Evolutionary conservation across 2,113 vertebrate species (phyloP).

Genomic region (Zosterops hypoxanthus): DNA sequence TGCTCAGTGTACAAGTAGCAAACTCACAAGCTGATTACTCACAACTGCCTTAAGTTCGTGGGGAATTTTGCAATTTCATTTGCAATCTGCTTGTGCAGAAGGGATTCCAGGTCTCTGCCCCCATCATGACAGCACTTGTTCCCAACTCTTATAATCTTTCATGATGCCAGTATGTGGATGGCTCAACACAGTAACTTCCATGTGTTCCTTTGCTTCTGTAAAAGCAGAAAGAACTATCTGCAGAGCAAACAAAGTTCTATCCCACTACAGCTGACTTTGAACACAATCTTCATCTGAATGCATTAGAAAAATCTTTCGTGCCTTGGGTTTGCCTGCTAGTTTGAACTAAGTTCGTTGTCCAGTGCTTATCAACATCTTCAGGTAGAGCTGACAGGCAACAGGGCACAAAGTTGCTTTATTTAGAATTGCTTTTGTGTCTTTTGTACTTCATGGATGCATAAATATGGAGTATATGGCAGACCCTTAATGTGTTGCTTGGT

Average conservation of each 20-base stretch:
- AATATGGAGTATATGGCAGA: not conserved
- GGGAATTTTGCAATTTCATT: not conserved
- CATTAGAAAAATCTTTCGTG: not conserved
- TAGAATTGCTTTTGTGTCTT: not conserved
- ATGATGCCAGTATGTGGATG: not conserved
- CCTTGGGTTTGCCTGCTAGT: not conserved
- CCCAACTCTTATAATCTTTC: not conserved
- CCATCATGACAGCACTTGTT: not conserved
- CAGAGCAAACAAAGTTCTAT: not conserved
- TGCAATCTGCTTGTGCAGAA: not conserved
- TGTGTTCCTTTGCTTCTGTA: not conserved
- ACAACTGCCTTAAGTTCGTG: not conserved
- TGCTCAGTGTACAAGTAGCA: not conserved
- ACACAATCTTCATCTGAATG: not conserved
- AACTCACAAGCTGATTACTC: slow-evolving; percentile 4
- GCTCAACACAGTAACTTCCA: not conserved
- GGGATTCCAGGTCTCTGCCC: not conserved
- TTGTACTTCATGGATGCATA: not conserved
- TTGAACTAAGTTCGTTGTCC: not conserved
- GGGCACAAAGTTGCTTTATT: not conserved
- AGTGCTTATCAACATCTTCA: not conserved
- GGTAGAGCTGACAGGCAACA: not conserved
- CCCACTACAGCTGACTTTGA: not conserved
- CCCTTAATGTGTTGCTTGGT: not conserved
- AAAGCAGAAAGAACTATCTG: not conserved